Conservation (phyloP, 2,888 invertebrate genomes). For the Thyatira batis region DNA sequence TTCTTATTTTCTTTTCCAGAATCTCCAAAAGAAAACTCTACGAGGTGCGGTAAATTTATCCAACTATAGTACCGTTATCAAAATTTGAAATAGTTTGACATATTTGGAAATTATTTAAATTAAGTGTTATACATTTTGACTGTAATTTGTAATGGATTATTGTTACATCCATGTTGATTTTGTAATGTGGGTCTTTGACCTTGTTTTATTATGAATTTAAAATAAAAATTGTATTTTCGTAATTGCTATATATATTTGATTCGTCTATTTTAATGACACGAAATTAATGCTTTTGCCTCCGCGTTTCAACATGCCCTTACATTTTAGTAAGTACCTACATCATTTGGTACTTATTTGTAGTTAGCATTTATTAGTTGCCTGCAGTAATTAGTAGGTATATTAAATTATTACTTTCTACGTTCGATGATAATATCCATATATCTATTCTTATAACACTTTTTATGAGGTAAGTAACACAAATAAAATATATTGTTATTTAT, state of each 20-base stretch:
- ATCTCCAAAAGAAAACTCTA: constrained; percentile 85
- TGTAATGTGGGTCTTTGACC: constrained; percentile 14
- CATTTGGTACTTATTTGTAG: too few species aligned
- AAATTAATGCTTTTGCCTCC: too few species aligned
- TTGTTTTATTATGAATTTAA: constrained; percentile 12
- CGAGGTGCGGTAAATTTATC: constrained; percentile 85
- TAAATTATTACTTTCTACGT: too few species aligned
- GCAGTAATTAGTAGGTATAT: too few species aligned
- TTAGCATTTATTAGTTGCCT: too few species aligned
- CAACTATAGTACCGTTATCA: constrained; percentile 83
- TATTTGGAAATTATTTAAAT: constrained; percentile 12
- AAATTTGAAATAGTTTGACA: constrained; percentile 56
- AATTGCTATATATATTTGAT: constrained; percentile 15
- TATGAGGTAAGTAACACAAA: too few species aligned
- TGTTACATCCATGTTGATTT: constrained; percentile 24
- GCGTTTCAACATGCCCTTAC: too few species aligned
- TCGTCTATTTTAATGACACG: too few species aligned
- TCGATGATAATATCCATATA: too few species aligned
- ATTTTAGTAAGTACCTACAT: too few species aligned
- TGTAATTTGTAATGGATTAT: constrained; percentile 20
- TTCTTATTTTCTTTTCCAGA: constrained; percentile 68
- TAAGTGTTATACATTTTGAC: constrained; percentile 26
- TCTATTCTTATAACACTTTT: too few species aligned
- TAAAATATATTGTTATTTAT: too few species aligned
- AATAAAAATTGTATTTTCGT: constrained; percentile 8